Percentiles rank a stretch among this genome's conserved stretches.
phyloP scores from a whole-genome alignment of 2,113 vertebrate genomes.

The Porphyrio hochstetteri region DNA sequence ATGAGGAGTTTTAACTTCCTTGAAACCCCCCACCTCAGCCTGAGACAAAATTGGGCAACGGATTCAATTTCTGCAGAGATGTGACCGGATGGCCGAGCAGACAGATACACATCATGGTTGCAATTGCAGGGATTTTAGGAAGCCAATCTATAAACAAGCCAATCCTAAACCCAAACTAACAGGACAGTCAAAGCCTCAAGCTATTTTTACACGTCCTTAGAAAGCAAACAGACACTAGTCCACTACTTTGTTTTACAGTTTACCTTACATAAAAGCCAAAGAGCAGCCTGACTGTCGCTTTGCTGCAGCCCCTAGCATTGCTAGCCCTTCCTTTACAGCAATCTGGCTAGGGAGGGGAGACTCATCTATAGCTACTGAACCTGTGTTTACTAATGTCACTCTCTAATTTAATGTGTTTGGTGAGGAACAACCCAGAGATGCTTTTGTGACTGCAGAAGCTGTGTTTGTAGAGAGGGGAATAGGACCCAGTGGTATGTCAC shows the following conservation, averaged over 20 bases:
- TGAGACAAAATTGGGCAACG: not conserved
- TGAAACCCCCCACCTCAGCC: not conserved
- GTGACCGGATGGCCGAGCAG: rapidly evolving
- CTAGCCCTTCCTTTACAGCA: not conserved
- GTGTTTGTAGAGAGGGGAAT: not conserved
- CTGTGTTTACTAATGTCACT: not conserved
- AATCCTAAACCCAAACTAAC: not conserved
- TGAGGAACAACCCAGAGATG: not conserved
- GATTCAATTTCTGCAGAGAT: not conserved
- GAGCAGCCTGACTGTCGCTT: not conserved
- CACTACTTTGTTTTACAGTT: not conserved
- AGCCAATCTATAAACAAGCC: not conserved
- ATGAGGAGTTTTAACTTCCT: not conserved
- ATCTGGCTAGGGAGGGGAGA: not conserved
- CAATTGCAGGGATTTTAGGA: not conserved
- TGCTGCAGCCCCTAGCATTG: not conserved
- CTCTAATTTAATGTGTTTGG: not conserved
- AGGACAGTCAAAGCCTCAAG: not conserved
- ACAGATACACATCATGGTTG: rapidly evolving
- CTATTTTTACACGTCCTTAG: not conserved
- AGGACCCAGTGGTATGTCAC: not conserved
- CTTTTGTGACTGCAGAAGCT: not conserved
- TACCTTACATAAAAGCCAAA: not conserved
- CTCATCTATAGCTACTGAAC: not conserved
- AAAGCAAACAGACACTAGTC: not conserved